Evolutionary conservation across 1,140 invertebrate species (phyloP).

Genomic region (Batillaria attramentaria): DNA sequence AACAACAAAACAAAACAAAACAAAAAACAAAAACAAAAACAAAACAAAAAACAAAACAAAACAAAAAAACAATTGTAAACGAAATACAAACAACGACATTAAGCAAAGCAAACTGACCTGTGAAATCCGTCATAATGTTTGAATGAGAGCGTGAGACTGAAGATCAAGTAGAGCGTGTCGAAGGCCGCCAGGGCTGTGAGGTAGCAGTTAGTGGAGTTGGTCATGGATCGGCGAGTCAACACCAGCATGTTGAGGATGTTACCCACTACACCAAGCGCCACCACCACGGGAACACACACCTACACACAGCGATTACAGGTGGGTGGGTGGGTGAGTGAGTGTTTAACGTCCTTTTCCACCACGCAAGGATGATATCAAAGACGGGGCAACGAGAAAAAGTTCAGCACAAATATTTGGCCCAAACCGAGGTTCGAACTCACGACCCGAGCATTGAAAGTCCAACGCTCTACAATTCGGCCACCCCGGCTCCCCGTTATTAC

Average conservation of each 20-base stretch:
- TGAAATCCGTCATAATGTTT: constrained; percentile 74
- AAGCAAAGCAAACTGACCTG: too few species aligned
- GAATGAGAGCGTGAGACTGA: constrained; percentile 72
- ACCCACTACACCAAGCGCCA: constrained; percentile 53
- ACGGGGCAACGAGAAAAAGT: constrained; percentile 50
- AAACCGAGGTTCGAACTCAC: neutral
- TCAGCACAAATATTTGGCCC: neutral
- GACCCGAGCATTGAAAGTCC: neutral
- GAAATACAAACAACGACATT: too few species aligned
- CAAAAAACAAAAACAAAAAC: too few species aligned
- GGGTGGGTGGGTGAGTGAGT: constrained; percentile 76
- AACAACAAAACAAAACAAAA: too few species aligned
- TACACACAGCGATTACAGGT: constrained; percentile 44
- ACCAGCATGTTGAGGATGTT: constrained; percentile 72
- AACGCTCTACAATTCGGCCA: too few species aligned
- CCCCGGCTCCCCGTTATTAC: too few species aligned
- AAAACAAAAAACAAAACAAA: too few species aligned
- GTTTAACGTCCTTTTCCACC: constrained; percentile 57
- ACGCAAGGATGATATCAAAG: too few species aligned
- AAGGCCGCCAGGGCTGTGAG: constrained; percentile 82
- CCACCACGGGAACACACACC: constrained; percentile 56
- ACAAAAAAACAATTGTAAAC: too few species aligned
- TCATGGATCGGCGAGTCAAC: constrained; percentile 81
- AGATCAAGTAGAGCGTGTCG: constrained; percentile 81
- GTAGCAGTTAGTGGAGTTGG: constrained; percentile 82